A percentile compares a stretch with the other conserved stretches of the same genome.
phyloP scores from a whole-genome alignment of 2,888 invertebrate genomes.

The Drosophila birchii region DNA sequence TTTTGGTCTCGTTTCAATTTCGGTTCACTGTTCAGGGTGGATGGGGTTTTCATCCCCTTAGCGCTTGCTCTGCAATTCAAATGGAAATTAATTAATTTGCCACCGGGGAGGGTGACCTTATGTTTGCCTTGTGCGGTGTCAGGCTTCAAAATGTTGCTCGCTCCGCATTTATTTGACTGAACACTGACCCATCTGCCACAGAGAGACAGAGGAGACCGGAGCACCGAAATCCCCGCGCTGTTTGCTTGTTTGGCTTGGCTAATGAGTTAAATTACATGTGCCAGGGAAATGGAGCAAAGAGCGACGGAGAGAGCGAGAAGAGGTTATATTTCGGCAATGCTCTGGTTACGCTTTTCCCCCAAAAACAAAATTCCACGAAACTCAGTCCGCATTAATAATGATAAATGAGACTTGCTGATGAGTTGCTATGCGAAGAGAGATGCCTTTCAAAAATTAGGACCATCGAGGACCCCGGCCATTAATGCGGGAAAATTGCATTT shows the following conservation, averaged over 20 bases:
- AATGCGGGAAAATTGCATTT: constrained; percentile 61
- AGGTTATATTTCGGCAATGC: background rate
- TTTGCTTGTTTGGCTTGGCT: constrained; percentile 42
- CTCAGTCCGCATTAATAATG: constrained; percentile 28
- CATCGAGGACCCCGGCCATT: constrained; percentile 20
- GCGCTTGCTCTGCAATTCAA: constrained; percentile 56
- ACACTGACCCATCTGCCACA: constrained; percentile 21
- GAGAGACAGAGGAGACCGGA: background rate
- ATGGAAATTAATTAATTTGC: constrained; percentile 72
- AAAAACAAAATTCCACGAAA: constrained; percentile 7
- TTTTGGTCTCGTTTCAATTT: constrained; percentile 26
- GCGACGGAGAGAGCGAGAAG: background rate
- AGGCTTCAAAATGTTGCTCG: constrained; percentile 35
- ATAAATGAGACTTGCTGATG: constrained; percentile 42
- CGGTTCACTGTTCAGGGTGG: background rate
- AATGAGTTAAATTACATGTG: constrained; percentile 65
- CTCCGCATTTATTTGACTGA: constrained; percentile 34
- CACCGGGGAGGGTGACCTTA: constrained; percentile 12
- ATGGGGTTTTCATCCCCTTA: constrained; percentile 31
- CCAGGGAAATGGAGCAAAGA: too few relatives aligned
- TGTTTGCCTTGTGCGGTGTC: constrained; percentile 57
- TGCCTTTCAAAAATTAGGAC: constrained; percentile 8
- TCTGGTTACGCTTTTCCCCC: background rate
- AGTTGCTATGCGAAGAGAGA: background rate
- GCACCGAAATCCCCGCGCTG: constrained; percentile 8